Evolutionary conservation across 2,797 vertebrate genomes (phyloP), one percentile per base, ranked within the genome.

Genomic region (Phataginus tetradactyla): DNA sequence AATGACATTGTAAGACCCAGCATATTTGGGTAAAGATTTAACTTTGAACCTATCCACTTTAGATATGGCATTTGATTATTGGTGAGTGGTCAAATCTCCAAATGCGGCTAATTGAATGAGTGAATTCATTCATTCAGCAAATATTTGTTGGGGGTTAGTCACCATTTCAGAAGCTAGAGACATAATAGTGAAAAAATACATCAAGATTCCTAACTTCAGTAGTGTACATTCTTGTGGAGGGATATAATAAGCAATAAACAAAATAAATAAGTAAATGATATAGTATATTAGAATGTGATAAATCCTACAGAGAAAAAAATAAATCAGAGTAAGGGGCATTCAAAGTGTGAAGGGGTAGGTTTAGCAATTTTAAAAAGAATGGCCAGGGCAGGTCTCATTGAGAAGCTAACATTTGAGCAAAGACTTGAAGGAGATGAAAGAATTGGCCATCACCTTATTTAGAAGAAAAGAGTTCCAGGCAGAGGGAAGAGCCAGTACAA

Each of bases 151-250:
- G 72, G 25, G 27, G 5, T 93, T 92, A 71, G 63, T 27, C 37
- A 79, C 57, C 61, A 15, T 85, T 97, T 96, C 53, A 86, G 59
- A 66, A 75, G 25, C 45, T 88, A 92, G 51, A 10, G 4, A 77
- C 64, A 53, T 86, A 88, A 94, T 63, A 92, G 45, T 94, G 25
- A 90, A 94, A 90, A 61, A 32, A 34, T 32, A 18, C 23, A 94
- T 27, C 25, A 83, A 71, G 18, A 84, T 89, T 75, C 29, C 13
- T 95, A 34, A 42, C 23, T 84, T 93, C 23, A n/a, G 29, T 37
- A 86, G 29, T 20, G 94, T 79, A 53, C 29, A 42, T 93, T 90
- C 27, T 86, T 20, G 64, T 71, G 27, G 53, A 51, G 21, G 20
- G n/a, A 91, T 32, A 91, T 1, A 89, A 49, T 59, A 29, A 92